Evolutionary conservation across 2,797 vertebrate species (phyloP), one percentile per base, ranked within the genome.

Genomic region (Cyprinodon diabolis): DNA sequence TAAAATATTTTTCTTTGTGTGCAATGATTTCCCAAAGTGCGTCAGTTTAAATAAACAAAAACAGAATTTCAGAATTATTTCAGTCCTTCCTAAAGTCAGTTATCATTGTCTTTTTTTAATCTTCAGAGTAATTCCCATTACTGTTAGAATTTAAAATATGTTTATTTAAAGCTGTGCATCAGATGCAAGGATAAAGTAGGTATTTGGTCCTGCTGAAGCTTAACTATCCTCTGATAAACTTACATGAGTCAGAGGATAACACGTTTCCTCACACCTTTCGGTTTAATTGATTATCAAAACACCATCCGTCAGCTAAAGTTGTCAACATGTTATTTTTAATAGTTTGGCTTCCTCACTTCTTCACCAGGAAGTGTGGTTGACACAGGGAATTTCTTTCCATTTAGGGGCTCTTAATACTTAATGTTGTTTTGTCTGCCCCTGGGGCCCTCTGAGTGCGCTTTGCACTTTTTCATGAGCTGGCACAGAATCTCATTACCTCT

Each of bases 351-450:
- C 70, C 71, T 69, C 3, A 3, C 76, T 72, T 65, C 68, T 74
- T 73, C 70, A n/a, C 43, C 37, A 81, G 86, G 81, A 89, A 87
- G 87, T 87, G 82, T 83, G 72, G 86, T 86, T 93, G 90, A 92
- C 85, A 90, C 80, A 87, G 86, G 76, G 78, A 89, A 84, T 89
- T 82, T 87, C 80, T 83, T 77, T 81, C 74, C 84, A 74, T 88
- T 92, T 90, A 91, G 81, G 82, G 82, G 83, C 70, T 80, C 79
- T 91, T 89, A 92, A 91, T 91, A 90, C 80, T 93, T 91, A 88
- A 93, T 91, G 81, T 78, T 88, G 86, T 90, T 91, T 92, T 84
- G 86, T 91, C 74, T 90, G 81, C 83, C 87, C 82, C 71, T 47
- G 60, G 83, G 87, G 79, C 83, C 76, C 6, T 35, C 86, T 74